Percentiles rank a stretch among this genome's conserved stretches.
phyloP scores from a whole-genome alignment of 2,113 vertebrate species.

The Microcebus griseorufus region DNA sequence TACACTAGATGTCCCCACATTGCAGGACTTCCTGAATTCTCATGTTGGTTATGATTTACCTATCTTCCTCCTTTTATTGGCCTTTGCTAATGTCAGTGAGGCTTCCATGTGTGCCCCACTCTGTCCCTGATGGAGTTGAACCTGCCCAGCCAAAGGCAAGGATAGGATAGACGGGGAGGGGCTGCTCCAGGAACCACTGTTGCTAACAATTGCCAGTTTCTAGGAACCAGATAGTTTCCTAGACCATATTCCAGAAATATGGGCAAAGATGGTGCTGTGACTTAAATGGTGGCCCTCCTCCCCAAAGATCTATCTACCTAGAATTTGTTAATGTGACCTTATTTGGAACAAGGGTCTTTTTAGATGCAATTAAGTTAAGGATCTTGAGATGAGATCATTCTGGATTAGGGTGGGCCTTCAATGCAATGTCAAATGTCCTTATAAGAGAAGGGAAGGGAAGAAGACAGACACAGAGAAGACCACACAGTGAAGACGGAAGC shows the following conservation, averaged over 20 bases:
- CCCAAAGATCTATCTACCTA: background rate
- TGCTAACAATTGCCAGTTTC: background rate
- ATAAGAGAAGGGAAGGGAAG: background rate
- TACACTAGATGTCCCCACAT: background rate
- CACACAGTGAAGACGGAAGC: background rate
- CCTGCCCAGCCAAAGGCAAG: background rate
- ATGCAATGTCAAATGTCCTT: background rate
- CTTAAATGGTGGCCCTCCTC: background rate
- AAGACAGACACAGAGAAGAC: background rate
- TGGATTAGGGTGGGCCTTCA: background rate
- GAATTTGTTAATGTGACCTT: background rate
- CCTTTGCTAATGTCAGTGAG: background rate
- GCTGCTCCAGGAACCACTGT: background rate
- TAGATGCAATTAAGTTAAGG: background rate
- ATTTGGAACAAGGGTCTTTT: background rate
- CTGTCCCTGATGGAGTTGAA: background rate
- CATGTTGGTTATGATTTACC: background rate
- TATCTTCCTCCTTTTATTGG: background rate
- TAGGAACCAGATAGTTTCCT: background rate
- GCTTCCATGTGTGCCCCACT: background rate
- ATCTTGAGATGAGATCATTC: background rate
- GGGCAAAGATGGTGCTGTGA: background rate
- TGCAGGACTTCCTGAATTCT: background rate
- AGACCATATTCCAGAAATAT: background rate
- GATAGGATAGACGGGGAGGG: background rate